Base-by-base conservation (phyloP, 2,888 invertebrate species). In the Chamaedrilus cognettii region DNA sequence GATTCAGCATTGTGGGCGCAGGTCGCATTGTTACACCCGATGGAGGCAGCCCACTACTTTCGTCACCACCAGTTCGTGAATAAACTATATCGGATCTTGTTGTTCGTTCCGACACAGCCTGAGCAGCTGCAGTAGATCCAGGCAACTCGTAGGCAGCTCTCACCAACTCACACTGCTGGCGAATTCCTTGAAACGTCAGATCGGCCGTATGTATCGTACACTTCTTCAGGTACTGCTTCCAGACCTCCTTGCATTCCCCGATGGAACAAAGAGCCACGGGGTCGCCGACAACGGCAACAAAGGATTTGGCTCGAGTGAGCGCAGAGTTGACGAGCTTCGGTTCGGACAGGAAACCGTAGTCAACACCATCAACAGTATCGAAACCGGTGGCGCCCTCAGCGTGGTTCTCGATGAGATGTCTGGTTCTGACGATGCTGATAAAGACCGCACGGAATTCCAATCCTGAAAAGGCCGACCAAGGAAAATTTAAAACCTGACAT, bases 191-290 rank as follows among this genome's bases (percentile, higher is more conserved):
- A 7, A 52, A 11, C 26, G 55, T 19, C 55, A 52, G 28, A 52
- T 26, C 55, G 15, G 11, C 28, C 26, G 55, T 11, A 52, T 52
- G 7, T 7, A 52, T 7, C 19, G 7, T 26, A 7, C 15, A 15
- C 26, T 58, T 51, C 51, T 50, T 61, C 61, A 70, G 42, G 57
- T 61, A 70, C 7, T 58, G 31, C 4, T 51, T 59, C 70, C 70
- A 70, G 0, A 70, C 60, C 67, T 69, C 86, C 86, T 87, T 88
- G 83, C 92, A 92, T 69, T 90, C 87, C 4, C 93, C 93, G 59
- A 92, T 87, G 0, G 92, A 90, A 76, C 92, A 90, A 11, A 93
- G 85, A 0, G 91, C 91, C 0, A 92, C 88, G 0, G 93, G 92
- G 85, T 93, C 93, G 0, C 93, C 93, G 1, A 93, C 90, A 19